Evolutionary conservation across 2,797 vertebrate species (phyloP).

Genomic region (Odontamblyopus rebecca): DNA sequence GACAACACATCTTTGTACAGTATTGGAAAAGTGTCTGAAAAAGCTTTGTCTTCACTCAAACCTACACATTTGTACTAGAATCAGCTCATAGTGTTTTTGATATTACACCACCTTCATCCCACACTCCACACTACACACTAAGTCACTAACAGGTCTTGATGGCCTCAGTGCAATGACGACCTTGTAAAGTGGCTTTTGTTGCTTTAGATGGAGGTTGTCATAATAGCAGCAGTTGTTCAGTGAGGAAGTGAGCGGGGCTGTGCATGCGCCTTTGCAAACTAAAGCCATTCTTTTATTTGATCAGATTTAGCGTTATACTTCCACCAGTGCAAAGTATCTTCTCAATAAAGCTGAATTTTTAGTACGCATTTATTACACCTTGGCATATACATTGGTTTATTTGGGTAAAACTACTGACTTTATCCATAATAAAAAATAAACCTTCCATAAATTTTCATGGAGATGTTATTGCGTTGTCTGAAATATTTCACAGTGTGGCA

Average conservation of each 20-base stretch:
- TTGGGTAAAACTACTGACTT: too few species aligned
- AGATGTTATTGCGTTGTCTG: too few species aligned
- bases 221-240: constrained; percentile 15
- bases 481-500: too few species aligned
- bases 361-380: too few species aligned
- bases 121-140: not conserved
- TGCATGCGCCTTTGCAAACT: not conserved
- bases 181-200: constrained; percentile 43
- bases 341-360: too few species aligned
- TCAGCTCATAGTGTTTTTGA: constrained; percentile 13
- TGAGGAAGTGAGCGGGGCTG: constrained; percentile 2
- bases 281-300: not conserved
- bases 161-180: constrained; percentile 30
- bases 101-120: constrained; percentile 16
- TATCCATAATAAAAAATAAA: too few species aligned
- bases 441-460: too few species aligned
- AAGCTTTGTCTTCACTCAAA: constrained; percentile 9
- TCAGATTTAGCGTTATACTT: too few species aligned
- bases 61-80: constrained; percentile 18
- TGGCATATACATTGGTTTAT: too few species aligned
- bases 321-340: too few species aligned
- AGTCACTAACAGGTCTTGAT: not conserved
- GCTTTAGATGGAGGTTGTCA: constrained; percentile 43
- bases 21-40: not conserved
- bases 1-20: not conserved